These are phyloP conservation scores for Phortica variegata DNA, from an alignment of 1,140 invertebrate genomes.

Conservation along the genomic window DNA sequence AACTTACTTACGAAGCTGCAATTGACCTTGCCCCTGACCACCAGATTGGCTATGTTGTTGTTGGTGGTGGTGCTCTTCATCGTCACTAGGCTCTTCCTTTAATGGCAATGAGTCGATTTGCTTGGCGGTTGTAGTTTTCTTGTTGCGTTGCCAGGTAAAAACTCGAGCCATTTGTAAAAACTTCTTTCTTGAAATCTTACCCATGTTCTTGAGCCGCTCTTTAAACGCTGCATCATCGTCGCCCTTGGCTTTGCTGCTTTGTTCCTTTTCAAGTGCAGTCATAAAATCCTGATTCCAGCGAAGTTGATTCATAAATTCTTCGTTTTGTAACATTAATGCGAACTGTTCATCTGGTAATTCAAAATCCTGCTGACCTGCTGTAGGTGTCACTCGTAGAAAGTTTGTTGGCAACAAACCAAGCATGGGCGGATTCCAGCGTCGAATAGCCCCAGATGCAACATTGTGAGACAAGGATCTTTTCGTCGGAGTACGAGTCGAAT, in stretches of 20 bases:
- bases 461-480: slow-evolving; percentile 4
- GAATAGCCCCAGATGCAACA: too few species aligned
- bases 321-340: slow-evolving; percentile 86
- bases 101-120: slow-evolving; percentile 62
- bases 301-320: slow-evolving; percentile 88
- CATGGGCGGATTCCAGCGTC: slow-evolving; percentile 80
- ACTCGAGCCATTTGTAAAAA: slow-evolving; percentile 78
- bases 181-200: slow-evolving; percentile 81
- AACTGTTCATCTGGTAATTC: slow-evolving; percentile 75
- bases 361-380: slow-evolving; percentile 37
- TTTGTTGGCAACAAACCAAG: slow-evolving; percentile 77
- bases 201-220: slow-evolving; percentile 84
- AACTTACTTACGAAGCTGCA: slow-evolving; percentile 41
- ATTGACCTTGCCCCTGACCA: slow-evolving; percentile 33
- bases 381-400: slow-evolving; percentile 64
- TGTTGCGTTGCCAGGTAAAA: slow-evolving; percentile 69
- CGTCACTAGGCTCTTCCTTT: slow-evolving; percentile 65
- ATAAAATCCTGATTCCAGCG: slow-evolving; percentile 88
- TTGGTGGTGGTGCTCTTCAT: slow-evolving; percentile 59
- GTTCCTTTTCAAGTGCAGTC: slow-evolving; percentile 77
- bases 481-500: slow-evolving; percentile 3
- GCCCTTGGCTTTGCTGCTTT: slow-evolving; percentile 59
- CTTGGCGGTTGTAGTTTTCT: slow-evolving; percentile 66
- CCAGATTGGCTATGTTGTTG: slow-evolving; percentile 17
- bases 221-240: slow-evolving; percentile 78